These are phyloP conservation scores for Antheraea assamensis DNA, from an alignment of 2,888 invertebrate genomes.

Conservation along the genomic window DNA sequence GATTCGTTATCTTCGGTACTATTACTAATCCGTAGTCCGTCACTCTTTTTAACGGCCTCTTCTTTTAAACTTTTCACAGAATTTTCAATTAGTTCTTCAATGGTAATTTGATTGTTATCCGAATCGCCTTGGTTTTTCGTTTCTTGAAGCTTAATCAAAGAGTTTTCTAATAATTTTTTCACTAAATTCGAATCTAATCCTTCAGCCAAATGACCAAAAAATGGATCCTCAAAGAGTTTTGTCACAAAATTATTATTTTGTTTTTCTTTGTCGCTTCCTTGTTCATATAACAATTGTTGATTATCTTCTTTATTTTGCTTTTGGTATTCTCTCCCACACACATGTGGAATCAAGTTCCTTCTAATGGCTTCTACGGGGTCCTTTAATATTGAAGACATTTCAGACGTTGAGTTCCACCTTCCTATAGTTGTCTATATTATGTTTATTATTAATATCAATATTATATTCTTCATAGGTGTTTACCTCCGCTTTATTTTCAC, in stretches of 20 bases:
- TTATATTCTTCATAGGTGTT: conserved; percentile 75
- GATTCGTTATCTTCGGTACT: conserved; percentile 44
- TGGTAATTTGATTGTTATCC: conserved; percentile 68
- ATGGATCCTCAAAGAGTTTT: conserved; percentile 84
- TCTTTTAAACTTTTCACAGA: conserved; percentile 71
- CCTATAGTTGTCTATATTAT: background rate
- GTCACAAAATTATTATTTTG: conserved; percentile 78
- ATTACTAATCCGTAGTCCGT: conserved; percentile 49
- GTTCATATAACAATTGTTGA: conserved; percentile 27
- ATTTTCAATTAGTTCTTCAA: conserved; percentile 79
- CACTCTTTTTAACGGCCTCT: conserved; percentile 44
- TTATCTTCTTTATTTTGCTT: conserved; percentile 34
- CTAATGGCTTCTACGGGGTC: conserved; percentile 90
- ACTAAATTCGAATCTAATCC: conserved; percentile 84
- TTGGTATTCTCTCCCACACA: conserved; percentile 84
- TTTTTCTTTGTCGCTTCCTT: conserved; percentile 41
- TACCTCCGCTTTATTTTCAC: conserved; percentile 48
- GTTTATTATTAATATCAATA: conserved; percentile 44
- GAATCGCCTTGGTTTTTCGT: conserved; percentile 72
- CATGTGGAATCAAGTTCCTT: conserved; percentile 88
- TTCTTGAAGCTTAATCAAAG: conserved; percentile 83
- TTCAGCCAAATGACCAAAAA: conserved; percentile 84
- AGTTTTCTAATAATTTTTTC: conserved; percentile 85
- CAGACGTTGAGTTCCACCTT: conserved; percentile 36
- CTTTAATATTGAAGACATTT: conserved; percentile 82